Percentiles rank a stretch among this genome's conserved stretches.
Evolutionary conservation across 2,888 invertebrate species (phyloP).

Genomic region (Anaspis maculata): DNA sequence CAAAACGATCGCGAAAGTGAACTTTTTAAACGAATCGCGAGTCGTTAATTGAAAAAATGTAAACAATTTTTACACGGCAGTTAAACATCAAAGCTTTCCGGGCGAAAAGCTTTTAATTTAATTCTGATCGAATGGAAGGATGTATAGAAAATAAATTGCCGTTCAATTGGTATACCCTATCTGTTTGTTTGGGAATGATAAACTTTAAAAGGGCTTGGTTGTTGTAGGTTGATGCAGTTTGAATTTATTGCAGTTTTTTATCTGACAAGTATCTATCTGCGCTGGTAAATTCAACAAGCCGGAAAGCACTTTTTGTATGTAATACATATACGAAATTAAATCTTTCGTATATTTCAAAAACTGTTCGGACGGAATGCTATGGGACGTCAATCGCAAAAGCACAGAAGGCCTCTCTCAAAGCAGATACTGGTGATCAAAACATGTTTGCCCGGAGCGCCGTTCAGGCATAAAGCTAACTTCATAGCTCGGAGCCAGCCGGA

Average conservation of each 20-base stretch:
- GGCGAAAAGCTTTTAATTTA: constrained; percentile 7
- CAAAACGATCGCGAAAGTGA: constrained; percentile 5
- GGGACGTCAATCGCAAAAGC: constrained; percentile 4
- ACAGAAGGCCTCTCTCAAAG: constrained; percentile 14
- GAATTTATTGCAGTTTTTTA: too few relatives aligned
- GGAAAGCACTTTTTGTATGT: too few relatives aligned
- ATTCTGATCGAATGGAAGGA: constrained; percentile 5
- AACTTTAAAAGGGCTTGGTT: too few relatives aligned
- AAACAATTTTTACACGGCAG: constrained; percentile 10
- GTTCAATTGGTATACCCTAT: too few relatives aligned
- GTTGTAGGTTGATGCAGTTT: too few relatives aligned
- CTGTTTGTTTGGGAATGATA: too few relatives aligned
- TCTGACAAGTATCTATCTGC: too few relatives aligned
- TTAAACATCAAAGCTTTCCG: constrained; percentile 6
- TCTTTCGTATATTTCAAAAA: constrained; percentile 2
- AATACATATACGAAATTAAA: constrained; percentile 1
- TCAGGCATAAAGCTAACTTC: constrained; percentile 20
- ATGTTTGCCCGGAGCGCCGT: constrained; percentile 18
- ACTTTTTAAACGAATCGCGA: too few relatives aligned
- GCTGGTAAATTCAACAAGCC: too few relatives aligned
- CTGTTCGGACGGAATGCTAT: constrained; percentile 1
- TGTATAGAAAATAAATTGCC: constrained; percentile 8
- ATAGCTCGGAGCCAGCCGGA: constrained; percentile 14
- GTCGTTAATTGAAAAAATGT: constrained; percentile 9
- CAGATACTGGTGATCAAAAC: constrained; percentile 21